These are phyloP conservation scores for Blera fallax DNA, from an alignment of 2,888 invertebrate species.

Conservation along the genomic window DNA sequence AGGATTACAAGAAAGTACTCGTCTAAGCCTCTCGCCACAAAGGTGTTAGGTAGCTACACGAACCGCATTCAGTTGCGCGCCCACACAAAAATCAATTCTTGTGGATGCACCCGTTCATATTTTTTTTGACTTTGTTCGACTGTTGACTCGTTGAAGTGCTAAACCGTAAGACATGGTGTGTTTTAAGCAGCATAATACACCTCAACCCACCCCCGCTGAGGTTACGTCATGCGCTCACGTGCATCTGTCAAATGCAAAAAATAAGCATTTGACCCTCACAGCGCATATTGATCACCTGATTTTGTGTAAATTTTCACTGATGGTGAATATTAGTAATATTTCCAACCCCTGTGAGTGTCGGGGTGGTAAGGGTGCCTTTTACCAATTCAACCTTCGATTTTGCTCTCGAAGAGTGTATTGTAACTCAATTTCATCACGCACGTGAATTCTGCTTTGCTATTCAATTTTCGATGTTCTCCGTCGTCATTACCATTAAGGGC, in stretches of 20 bases:
- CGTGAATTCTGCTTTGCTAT: conserved; percentile 43
- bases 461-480: conserved; percentile 37
- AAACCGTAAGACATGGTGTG: not conserved
- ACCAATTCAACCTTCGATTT: conserved; percentile 47
- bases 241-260: conserved; percentile 56
- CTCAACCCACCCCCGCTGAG: not conserved
- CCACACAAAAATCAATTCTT: too few species aligned
- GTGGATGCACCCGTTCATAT: not conserved
- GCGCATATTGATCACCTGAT: conserved; percentile 34
- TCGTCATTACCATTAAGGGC: conserved; percentile 10
- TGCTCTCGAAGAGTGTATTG: conserved; percentile 41
- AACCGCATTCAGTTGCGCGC: too few species aligned
- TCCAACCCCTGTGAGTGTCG: not conserved
- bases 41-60: too few species aligned
- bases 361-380: not conserved
- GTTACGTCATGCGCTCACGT: not conserved
- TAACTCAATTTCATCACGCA: conserved; percentile 58
- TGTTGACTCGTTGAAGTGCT: not conserved
- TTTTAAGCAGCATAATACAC: not conserved
- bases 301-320: not conserved
- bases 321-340: conserved; percentile 4
- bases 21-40: too few species aligned
- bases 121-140: not conserved
- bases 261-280: conserved; percentile 37
- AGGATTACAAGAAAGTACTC: too few species aligned